Evolutionary conservation across 1,140 invertebrate species (phyloP).

Genomic region (Papilio polytes): DNA sequence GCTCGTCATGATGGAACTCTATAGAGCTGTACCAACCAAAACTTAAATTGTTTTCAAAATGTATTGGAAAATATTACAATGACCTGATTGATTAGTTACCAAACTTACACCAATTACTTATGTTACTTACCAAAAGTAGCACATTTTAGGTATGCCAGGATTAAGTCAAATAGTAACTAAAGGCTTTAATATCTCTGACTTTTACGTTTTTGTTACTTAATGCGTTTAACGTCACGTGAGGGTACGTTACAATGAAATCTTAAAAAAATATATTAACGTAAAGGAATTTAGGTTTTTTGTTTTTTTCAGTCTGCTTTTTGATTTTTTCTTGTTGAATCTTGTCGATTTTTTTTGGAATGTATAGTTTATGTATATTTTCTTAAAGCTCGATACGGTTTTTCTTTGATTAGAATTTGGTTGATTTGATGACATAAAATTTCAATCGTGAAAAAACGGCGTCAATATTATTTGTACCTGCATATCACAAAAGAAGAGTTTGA

Average conservation of each 20-base stretch:
- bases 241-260: conserved; percentile 12
- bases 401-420: not conserved
- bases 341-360: too few species aligned
- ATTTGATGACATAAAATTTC: not conserved
- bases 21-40: conserved; percentile 49
- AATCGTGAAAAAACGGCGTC: not conserved
- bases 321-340: too few species aligned
- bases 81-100: not conserved
- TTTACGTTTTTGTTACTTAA: not conserved
- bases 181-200: not conserved
- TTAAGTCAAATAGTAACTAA: not conserved
- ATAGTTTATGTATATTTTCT: not conserved
- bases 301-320: too few species aligned
- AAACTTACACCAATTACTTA: not conserved
- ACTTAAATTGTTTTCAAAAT: not conserved
- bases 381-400: not conserved
- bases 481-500: conserved; percentile 6
- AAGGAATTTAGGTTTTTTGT: too few species aligned
- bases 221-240: conserved; percentile 9
- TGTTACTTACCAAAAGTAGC: too few species aligned
- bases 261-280: not conserved
- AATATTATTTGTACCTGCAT: not conserved
- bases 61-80: not conserved
- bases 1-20: conserved; percentile 52
- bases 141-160: not conserved